These are phyloP conservation scores for Bedellia somnulentella DNA, from an alignment of 2,888 invertebrate genomes.

Conservation along the genomic window DNA sequence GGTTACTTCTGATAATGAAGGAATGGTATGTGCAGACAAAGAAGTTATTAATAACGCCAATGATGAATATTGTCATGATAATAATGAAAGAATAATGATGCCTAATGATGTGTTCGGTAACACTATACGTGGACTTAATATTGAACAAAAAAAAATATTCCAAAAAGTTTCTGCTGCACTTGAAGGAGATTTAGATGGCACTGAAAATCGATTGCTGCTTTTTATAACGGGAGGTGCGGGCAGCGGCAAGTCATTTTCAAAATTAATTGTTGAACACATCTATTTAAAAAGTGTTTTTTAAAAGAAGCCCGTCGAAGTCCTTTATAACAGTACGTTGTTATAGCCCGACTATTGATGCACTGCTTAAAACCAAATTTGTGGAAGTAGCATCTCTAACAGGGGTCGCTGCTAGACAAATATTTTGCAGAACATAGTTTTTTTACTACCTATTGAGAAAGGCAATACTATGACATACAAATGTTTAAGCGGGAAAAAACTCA, in stretches of 20 bases:
- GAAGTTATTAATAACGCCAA: constrained; percentile 7
- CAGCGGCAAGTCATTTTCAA: constrained; percentile 15
- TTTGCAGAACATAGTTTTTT: too few relatives aligned
- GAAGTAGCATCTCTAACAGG: too few relatives aligned
- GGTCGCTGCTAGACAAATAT: too few relatives aligned
- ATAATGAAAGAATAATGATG: constrained; percentile 9
- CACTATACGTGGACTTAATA: constrained; percentile 10
- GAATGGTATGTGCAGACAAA: constrained; percentile 8
- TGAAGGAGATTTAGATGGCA: constrained; percentile 7
- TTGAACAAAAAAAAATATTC: constrained; percentile 12
- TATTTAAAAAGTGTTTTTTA: too few relatives aligned
- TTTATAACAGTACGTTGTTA: too few relatives aligned
- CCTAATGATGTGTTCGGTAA: constrained; percentile 10
- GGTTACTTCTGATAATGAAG: constrained; percentile 4
- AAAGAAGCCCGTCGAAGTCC: too few relatives aligned
- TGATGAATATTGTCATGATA: constrained; percentile 10
- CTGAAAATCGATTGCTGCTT: constrained; percentile 11
- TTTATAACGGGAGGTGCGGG: constrained; percentile 18
- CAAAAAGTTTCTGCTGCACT: constrained; percentile 7
- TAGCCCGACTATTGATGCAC: constrained; percentile 5
- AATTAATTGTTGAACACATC: constrained; percentile 16
- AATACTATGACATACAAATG: too few relatives aligned
- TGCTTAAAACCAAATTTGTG: too few relatives aligned
- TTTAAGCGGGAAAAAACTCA: too few relatives aligned
- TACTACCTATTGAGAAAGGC: too few relatives aligned